Percentiles rank a stretch among this genome's conserved stretches.
Evolutionary conservation across 2,797 vertebrate species (phyloP).

Genomic region (Chiloscyllium punctatum): DNA sequence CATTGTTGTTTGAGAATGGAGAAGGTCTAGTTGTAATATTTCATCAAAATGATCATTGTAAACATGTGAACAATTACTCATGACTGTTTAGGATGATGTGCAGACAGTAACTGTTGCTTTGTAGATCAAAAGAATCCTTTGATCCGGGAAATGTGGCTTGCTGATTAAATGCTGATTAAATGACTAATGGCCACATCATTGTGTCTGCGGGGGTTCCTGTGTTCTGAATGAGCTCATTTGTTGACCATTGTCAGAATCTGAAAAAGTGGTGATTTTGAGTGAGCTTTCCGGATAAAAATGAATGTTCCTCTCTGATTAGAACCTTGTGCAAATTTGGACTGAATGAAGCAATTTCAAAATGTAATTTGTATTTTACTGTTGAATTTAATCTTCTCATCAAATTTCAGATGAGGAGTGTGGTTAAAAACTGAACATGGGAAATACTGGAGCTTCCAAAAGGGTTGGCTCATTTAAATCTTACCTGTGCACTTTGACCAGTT

Average conservation of each 20-base stretch:
- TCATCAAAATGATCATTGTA: background rate
- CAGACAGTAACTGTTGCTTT: background rate
- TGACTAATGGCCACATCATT: background rate
- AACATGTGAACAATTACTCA: background rate
- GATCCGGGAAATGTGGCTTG: background rate
- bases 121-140: background rate
- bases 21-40: background rate
- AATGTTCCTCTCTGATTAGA: background rate
- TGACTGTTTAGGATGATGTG: background rate
- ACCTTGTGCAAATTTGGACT: background rate
- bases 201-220: background rate
- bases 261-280: constrained; percentile 11
- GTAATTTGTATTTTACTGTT: background rate
- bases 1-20: background rate
- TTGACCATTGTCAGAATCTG: background rate
- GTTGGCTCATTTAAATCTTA: background rate
- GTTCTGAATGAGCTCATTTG: constrained; percentile 1
- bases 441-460: background rate
- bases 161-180: constrained; percentile 17
- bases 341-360: background rate
- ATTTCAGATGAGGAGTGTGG: background rate
- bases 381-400: background rate
- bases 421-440: background rate
- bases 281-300: background rate
- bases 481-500: too few species aligned